Conservation (phyloP, 2,888 invertebrate genomes). For the Lasioglossum morio region DNA sequence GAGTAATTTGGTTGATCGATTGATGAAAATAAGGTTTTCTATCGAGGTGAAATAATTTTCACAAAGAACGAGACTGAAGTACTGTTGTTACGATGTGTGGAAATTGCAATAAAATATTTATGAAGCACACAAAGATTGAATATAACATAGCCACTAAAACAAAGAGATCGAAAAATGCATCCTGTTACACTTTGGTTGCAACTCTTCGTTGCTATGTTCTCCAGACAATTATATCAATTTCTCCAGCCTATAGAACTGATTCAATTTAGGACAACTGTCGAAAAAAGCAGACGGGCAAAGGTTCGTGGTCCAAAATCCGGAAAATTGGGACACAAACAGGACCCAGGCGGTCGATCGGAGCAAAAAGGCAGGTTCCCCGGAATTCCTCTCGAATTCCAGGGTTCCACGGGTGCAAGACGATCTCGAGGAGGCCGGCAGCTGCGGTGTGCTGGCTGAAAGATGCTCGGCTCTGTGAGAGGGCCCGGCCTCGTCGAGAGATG, state of each 20-base stretch:
- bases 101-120: neutral
- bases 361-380: neutral
- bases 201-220: neutral
- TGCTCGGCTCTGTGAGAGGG: slow-evolving; percentile 12
- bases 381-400: slow-evolving; percentile 19
- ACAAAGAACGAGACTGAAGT: neutral
- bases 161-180: neutral
- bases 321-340: neutral
- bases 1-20: neutral
- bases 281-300: neutral
- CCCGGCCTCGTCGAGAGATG: slow-evolving; percentile 27
- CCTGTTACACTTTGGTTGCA: neutral
- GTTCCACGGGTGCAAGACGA: neutral
- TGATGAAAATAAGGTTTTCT: neutral
- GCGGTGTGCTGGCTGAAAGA: slow-evolving; percentile 30
- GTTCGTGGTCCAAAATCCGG: neutral
- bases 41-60: neutral
- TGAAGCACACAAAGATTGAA: neutral
- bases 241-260: neutral
- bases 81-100: neutral
- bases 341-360: neutral
- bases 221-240: neutral
- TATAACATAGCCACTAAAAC: neutral
- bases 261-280: neutral
- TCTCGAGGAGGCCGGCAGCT: slow-evolving; percentile 19